Base-by-base conservation (phyloP, 2,113 vertebrate genomes). In the Anser brachyrhynchus region DNA sequence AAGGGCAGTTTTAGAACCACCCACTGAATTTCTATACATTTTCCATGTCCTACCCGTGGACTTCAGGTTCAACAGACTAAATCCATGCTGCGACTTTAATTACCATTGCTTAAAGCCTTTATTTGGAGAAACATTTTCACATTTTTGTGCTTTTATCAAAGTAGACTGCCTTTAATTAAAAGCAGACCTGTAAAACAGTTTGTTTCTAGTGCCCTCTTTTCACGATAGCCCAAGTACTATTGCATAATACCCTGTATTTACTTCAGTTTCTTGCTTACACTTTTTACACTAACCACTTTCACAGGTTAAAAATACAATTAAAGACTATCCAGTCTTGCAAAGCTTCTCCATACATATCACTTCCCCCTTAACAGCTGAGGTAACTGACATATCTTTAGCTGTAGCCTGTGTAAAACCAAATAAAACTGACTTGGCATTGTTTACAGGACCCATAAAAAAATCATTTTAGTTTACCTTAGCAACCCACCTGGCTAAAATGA, bases 131-230 rank as follows among this genome's bases (percentile, higher is more conserved):
- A 39, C 22, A 12, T 70, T 80, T 87, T 91, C 64, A 44, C 67
- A 43, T 95, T 92, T 87, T 75, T 58, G n/a, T 46, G 86, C 92
- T 80, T 95, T 95, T 92, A 86, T 92, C 66, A 5, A 81, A 94
- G 81, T 74, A 85, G 61, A 39, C 88, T 80, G 74, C 66, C 58
- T 77, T 95, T 95, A 95, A 96, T 97, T 91, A 91, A 86, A 94
- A 95, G 84, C 84, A 94, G 95, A 88, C 71, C 71, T 54, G 29
- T 71, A 52, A 71, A 92, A 13, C 52, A 54, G 37, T 57, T 75
- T 74, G 64, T 76, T 96, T 85, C 87, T 92, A 28, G 61, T 75
- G 92, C 90, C 61, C 58, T 80, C n/a, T 84, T 74, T 39, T 43
- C 81, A 43, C 5, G 54, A 79, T 79, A 95, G 81, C 88, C 79